Base-by-base conservation (phyloP, 2,888 invertebrate species). In the Ochlodes sylvanus region DNA sequence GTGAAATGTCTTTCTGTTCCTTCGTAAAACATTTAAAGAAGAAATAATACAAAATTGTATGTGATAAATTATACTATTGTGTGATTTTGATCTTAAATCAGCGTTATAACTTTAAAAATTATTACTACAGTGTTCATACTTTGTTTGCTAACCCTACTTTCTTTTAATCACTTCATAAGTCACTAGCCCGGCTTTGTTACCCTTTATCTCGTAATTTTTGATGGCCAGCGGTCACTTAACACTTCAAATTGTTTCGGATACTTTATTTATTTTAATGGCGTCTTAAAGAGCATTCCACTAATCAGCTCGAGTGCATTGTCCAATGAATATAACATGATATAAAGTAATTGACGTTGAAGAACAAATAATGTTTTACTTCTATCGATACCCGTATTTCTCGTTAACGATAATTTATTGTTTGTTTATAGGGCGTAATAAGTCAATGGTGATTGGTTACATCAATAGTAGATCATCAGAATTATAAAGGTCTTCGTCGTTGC, bases 151-250 rank as follows among this genome's bases (percentile, higher is more conserved):
- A 78, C 86, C 66, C 77, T 89, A 84, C 87, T 70, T 76, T 74
- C 73, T 83, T 83, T 82, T 88, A 90, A 92, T 89, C 90, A 84
- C 91, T 91, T 93, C 93, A 91, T 93, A 93, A 90, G 90, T 93
- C 89, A 93, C 91, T 77, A 75, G 78, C 71, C 79, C 75, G 80
- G 85, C 88, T 87, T 92, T 92, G 91, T 90, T 84, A 79, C 73
- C 72, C 75, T 76, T 88, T 92, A 93, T 93, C 93, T 82, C 73
- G 89, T 93, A 93, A 93, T 93, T 92, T 92, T 91, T 92, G 93
- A 93, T 93, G 92, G 86, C 82, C 87, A 85, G 85, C 79, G 87
- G 88, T 87, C 90, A 93, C 92, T 93, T 93, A 91, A 91, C 92
- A 91, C 92, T 89, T 87, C 83, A 86, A 88, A 91, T 90, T 86